A percentile compares a stretch with the other conserved stretches of the same genome.
Evolutionary conservation across 2,797 vertebrate species (phyloP).

Genomic region (Scomberomorus guttatus): DNA sequence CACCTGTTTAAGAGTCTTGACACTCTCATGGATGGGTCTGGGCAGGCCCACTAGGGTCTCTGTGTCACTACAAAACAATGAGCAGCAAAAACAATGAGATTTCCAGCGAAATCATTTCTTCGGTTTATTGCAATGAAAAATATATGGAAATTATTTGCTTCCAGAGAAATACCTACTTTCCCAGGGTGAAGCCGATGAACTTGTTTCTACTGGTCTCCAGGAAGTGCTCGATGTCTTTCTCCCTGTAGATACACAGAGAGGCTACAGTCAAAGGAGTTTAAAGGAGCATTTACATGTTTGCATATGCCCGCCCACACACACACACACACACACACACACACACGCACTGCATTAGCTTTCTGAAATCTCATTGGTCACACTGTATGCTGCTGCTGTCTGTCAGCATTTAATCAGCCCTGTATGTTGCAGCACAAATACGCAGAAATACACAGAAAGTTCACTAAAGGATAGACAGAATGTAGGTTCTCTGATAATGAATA

Average conservation of each 20-base stretch:
- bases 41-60: constrained; percentile 96
- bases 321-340: not conserved
- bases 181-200: constrained; percentile 97
- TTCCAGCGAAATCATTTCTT: not conserved
- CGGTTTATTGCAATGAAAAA: not conserved
- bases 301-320: constrained; percentile 14
- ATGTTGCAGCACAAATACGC: not conserved
- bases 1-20: constrained; percentile 97
- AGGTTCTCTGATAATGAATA: constrained; percentile 14
- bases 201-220: constrained; percentile 97
- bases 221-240: constrained; percentile 98
- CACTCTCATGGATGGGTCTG: constrained; percentile 96
- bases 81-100: not conserved
- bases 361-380: constrained; percentile 59
- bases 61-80: constrained; percentile 88
- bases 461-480: not conserved
- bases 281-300: not conserved
- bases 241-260: constrained; percentile 81
- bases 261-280: too few species aligned
- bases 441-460: not conserved
- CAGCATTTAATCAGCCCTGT: constrained; percentile 19
- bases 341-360: constrained; percentile 1
- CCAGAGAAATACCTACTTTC: constrained; percentile 88
- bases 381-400: constrained; percentile 28
- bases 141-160: not conserved